Base-by-base conservation (phyloP, 2,888 invertebrate species). In the Cephus nigrinus region DNA sequence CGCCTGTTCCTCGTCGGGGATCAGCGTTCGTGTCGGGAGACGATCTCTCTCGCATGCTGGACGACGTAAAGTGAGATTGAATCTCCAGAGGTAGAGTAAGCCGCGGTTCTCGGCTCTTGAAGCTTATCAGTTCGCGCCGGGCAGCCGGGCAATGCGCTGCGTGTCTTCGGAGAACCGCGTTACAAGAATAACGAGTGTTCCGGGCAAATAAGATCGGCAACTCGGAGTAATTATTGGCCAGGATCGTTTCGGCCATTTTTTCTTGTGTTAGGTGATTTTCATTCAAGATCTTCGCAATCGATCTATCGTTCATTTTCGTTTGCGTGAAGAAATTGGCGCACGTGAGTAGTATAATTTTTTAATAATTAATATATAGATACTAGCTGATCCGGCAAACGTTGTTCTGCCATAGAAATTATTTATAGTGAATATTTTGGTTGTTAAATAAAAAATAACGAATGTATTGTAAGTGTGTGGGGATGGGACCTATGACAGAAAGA, bases 51-150 rank as follows among this genome's bases (percentile, higher is more conserved):
- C 77, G 74, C 15, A 68, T 35, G 34, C 34, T 15, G 40, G 69
- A 75, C 77, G 78, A 82, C 79, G 80, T 78, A 69, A 82, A 79
- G 75, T 40, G 80, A 79, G 81, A 86, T 81, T 76, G 81, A 83
- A 84, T 84, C 86, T 85, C 80, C 80, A 32, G 75, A 75, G 78
- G 74, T 74, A 78, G 80, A 82, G 78, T 80, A 79, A 75, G 78
- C 75, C 78, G 75, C 73, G 72, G 76, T n/a, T 35, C 74, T 74
- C 72, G 68, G 69, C 71, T 80, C 82, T 78, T 80, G 79, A 77
- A 78, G 78, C 82, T 86, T 88, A 88, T 88, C 85, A 88, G 88
- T 88, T 84, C 73, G 80, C 79, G 83, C 78, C 80, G 81, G 80
- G 82, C 88, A 84, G 84, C 82, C 85, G 86, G 81, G 84, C 84